Evolutionary conservation across 1,140 invertebrate species (phyloP), one percentile per base, ranked within the genome.

Genomic region (Panonychus citri): DNA sequence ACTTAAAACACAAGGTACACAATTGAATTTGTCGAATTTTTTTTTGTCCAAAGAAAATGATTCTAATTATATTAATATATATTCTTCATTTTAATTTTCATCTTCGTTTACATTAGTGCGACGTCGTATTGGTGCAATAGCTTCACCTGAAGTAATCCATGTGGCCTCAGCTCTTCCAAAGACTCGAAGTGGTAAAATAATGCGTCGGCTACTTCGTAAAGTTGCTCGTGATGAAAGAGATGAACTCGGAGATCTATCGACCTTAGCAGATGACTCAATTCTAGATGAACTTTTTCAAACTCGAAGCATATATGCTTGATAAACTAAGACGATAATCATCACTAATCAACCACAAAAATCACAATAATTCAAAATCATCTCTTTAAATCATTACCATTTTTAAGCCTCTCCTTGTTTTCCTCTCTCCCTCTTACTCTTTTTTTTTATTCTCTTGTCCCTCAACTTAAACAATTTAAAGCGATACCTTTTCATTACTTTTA

Each of bases 171-270:
- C 79, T 2, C 71, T 98, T 53, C 93, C 94, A 1, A 98, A 98
- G 71, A 97, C 94, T 0, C 76, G 93, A 40, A 96, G 90, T 2
- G 94, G 94, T 3, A 98, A 98, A 72, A 96, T 97, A 48, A 96
- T 97, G 87, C 77, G 94, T 46, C 74, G 94, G 60, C 81, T 97
- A 53, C 70, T 97, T 28, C 74, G 90, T 51, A 95, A 96, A 74
- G 81, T 97, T 13, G 91, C 93, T 0, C 71, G 82, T 1, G 83
- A 83, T 43, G 85, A 91, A 63, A 71, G 71, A 34, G 79, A 95
- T 61, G 24, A 51, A 26, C 77, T 97, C 50, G 94, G 93, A 5
- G 93, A 97, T 68, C 81, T 79, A 0, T 87, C 85, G 13, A 95
- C 91, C 1, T 70, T 96, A 56, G 86, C 87, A 30, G 89, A 94